Base-by-base conservation (phyloP, 2,888 invertebrate species). In the Protonemura montana region DNA sequence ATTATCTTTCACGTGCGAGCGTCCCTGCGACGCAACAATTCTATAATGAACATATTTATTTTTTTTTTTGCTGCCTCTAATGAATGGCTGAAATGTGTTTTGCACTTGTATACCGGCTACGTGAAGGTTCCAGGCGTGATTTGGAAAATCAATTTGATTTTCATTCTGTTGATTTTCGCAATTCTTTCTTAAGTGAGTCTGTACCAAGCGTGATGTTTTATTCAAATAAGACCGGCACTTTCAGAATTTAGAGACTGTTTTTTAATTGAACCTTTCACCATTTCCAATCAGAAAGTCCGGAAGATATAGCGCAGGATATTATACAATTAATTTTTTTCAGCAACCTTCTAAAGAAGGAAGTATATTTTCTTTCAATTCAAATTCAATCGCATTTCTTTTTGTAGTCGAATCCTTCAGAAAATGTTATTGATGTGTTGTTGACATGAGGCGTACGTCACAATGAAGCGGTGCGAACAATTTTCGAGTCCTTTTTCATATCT, bases 401-500 rank as follows among this genome's bases (percentile, higher is more conserved):
- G 27, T 78, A 13, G 1, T 21, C 78, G 28, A 26, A 78, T 78
- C 27, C 78, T 77, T 28, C 10, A 59, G 16, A 59, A 78, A 78
- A 78, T 78, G 27, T 78, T 28, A 78, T 78, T 78, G 78, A 78
- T 28, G 78, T 78, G 78, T 28, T 26, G 27, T 28, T 78, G 78
- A 78, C 78, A 78, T 78, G 27, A 21, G 10, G 28, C 78, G 28
- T 26, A n/a, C n/a, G 78, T 78, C 78, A 28, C 78, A 78, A 28
- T 78, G 78, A 78, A 78, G 27, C 78, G 78, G 78, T 78, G 78
- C 78, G 27, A 78, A 78, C 78, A 78, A 78, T 78, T 78, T 78
- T 26, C 78, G 10, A 59, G 59, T 28, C n/a, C 28, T 28, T 78
- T 78, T 78, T 78, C 78, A 78, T 78, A 78, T 78, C 78, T 78